Conservation (phyloP, 2,797 vertebrate genomes). For the Distichodus sexfasciatus region DNA sequence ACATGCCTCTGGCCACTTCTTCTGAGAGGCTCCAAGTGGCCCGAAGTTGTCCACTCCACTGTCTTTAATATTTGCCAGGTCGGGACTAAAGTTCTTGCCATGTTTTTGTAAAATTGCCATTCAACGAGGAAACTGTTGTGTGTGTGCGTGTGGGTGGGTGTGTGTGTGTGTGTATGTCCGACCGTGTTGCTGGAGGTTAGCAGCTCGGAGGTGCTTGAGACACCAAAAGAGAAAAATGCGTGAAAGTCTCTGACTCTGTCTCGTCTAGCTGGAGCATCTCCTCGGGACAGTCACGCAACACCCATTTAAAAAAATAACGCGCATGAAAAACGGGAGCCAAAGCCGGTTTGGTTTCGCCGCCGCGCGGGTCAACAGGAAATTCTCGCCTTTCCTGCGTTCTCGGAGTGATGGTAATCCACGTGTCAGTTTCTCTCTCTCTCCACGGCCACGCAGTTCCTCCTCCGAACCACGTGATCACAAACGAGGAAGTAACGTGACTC, state of each 20-base stretch:
- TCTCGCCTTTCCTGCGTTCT: slow-evolving; percentile 53
- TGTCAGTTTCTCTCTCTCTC: slow-evolving; percentile 72
- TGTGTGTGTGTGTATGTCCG: too few species aligned
- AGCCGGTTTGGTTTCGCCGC: background rate
- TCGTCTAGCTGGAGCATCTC: slow-evolving; percentile 38
- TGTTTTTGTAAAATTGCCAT: slow-evolving; percentile 85
- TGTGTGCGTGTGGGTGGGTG: slow-evolving; percentile 32
- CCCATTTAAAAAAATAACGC: background rate
- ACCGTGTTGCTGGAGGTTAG: slow-evolving; percentile 9
- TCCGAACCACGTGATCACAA: slow-evolving; percentile 57
- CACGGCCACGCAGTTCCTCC: slow-evolving; percentile 69
- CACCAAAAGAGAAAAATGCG: slow-evolving; percentile 8
- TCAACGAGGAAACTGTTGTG: slow-evolving; percentile 65
- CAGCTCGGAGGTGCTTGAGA: background rate
- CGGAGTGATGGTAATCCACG: slow-evolving; percentile 75
- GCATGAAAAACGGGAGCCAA: background rate
- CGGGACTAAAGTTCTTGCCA: slow-evolving; percentile 75
- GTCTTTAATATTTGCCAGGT: slow-evolving; percentile 73
- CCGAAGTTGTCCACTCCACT: slow-evolving; percentile 65
- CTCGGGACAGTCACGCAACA: background rate
- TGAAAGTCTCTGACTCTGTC: slow-evolving; percentile 2
- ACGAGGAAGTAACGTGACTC: slow-evolving; percentile 70
- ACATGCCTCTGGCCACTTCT: slow-evolving; percentile 74
- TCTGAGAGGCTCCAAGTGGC: slow-evolving; percentile 63
- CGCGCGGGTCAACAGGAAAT: background rate